Percentiles rank a stretch among this genome's conserved stretches.
Evolutionary conservation across 2,113 vertebrate genomes (phyloP).

Genomic region (Ophthalmolycus amberensis): DNA sequence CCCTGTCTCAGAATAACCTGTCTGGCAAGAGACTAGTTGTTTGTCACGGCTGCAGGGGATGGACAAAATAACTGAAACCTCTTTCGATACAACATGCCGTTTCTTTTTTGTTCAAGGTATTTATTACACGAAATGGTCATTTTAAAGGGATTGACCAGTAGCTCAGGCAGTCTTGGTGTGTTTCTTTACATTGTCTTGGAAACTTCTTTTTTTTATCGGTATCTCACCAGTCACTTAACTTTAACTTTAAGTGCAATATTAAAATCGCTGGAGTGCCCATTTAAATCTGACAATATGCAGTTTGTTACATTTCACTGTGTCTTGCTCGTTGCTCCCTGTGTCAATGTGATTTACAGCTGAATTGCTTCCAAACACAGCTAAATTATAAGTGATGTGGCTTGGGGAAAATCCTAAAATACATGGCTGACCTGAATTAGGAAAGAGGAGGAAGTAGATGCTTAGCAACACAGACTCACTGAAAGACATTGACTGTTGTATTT

Average conservation of each 20-base stretch:
- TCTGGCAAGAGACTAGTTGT: slow-evolving; percentile 53
- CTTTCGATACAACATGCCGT: not conserved
- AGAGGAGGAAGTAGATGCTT: not conserved
- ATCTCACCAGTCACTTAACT: not conserved
- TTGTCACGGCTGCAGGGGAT: slow-evolving; percentile 45
- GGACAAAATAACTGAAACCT: slow-evolving; percentile 9
- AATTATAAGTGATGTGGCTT: not conserved
- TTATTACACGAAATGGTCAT: not conserved
- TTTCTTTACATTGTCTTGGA: not conserved
- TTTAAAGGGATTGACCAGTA: not conserved
- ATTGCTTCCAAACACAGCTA: not conserved
- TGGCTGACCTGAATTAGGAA: not conserved
- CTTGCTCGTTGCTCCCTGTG: not conserved
- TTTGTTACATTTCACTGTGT: not conserved
- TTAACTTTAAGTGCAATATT: not conserved
- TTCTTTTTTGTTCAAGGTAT: not conserved
- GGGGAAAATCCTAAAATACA: not conserved
- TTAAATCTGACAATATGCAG: not conserved
- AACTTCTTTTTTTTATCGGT: not conserved
- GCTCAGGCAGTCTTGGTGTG: not conserved
- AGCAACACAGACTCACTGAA: not conserved
- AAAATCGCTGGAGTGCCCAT: not conserved
- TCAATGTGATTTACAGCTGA: not conserved
- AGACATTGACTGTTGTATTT: slow-evolving; percentile 1
- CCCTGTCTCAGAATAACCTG: slow-evolving; percentile 52